Conservation (phyloP, 1,140 invertebrate genomes). For the Pseudomyrmex sp. region DNA sequence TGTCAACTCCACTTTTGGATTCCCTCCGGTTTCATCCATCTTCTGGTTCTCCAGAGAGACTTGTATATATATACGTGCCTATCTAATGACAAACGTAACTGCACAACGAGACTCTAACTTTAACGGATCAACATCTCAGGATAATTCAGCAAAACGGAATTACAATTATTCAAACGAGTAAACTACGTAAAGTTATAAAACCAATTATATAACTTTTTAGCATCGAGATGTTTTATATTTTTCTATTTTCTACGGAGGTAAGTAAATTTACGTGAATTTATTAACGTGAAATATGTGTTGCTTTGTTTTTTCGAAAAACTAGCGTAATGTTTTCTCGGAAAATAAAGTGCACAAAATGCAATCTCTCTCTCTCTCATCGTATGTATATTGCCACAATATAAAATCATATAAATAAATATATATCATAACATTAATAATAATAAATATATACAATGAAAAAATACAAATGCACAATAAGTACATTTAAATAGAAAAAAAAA, state of each 20-base stretch:
- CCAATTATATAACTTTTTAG: not conserved
- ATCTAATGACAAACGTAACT: not conserved
- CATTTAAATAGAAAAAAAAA: not conserved
- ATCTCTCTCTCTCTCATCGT: too few relatives aligned
- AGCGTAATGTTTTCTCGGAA: not conserved
- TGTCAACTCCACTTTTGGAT: not conserved
- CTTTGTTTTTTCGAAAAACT: not conserved
- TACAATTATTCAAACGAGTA: not conserved
- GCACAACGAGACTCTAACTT: not conserved
- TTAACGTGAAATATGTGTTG: too few relatives aligned
- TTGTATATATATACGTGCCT: not conserved
- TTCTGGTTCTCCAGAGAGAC: slow-evolving; percentile 2
- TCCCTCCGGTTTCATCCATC: slow-evolving; percentile 24
- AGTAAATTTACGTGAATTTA: too few relatives aligned
- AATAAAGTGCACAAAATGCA: not conserved
- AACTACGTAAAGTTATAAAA: not conserved
- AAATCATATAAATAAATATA: too few relatives aligned
- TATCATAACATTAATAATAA: too few relatives aligned
- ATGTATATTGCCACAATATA: too few relatives aligned
- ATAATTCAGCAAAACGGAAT: not conserved
- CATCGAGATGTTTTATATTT: too few relatives aligned
- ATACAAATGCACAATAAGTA: not conserved
- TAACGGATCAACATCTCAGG: not conserved
- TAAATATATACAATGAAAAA: too few relatives aligned
- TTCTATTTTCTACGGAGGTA: not conserved